Percentiles rank a stretch among this genome's conserved stretches.
Evolutionary conservation across 2,797 vertebrate genomes (phyloP).

Genomic region (Sebastes trivittatus): DNA sequence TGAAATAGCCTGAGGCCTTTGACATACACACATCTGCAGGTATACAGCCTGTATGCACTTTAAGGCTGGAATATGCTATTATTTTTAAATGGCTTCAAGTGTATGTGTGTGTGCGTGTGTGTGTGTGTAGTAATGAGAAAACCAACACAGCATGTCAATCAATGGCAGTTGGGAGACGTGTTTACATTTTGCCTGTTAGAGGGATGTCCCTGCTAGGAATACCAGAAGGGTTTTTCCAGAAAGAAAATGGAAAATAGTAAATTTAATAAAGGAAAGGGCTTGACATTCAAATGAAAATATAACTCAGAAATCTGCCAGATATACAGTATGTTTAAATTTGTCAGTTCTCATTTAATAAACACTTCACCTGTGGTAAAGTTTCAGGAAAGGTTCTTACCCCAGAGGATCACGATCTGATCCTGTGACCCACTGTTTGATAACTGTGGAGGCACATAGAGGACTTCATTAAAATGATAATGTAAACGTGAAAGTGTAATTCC

Average conservation of each 20-base stretch:
- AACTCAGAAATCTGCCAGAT: conserved; percentile 32
- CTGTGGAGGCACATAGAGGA: not conserved
- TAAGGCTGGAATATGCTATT: conserved; percentile 38
- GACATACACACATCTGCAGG: conserved; percentile 47
- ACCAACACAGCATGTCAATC: conserved; percentile 67
- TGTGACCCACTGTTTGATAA: not conserved
- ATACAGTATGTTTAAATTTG: conserved; percentile 43
- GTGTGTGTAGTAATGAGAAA: conserved; percentile 56
- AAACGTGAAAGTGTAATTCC: not conserved
- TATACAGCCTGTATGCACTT: not conserved
- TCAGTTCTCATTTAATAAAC: conserved; percentile 36
- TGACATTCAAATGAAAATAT: conserved; percentile 63
- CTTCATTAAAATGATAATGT: not conserved
- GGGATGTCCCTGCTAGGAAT: conserved; percentile 52
- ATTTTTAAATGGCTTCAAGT: conserved; percentile 54
- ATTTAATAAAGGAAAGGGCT: conserved; percentile 28
- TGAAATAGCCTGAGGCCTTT: conserved; percentile 70
- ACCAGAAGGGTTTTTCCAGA: conserved; percentile 33
- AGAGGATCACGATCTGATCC: not conserved
- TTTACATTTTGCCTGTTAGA: conserved; percentile 52
- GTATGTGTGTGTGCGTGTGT: not conserved
- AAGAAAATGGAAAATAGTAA: conserved; percentile 42
- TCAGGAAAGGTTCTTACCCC: not conserved
- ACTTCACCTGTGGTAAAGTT: not conserved
- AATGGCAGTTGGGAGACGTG: conserved; percentile 45